Percentiles rank a stretch among this genome's conserved stretches.
Conservation (phyloP, 30 jellyfish, hydroid and myxozoan genomes). For the Rhopilema esculentum region DNA sequence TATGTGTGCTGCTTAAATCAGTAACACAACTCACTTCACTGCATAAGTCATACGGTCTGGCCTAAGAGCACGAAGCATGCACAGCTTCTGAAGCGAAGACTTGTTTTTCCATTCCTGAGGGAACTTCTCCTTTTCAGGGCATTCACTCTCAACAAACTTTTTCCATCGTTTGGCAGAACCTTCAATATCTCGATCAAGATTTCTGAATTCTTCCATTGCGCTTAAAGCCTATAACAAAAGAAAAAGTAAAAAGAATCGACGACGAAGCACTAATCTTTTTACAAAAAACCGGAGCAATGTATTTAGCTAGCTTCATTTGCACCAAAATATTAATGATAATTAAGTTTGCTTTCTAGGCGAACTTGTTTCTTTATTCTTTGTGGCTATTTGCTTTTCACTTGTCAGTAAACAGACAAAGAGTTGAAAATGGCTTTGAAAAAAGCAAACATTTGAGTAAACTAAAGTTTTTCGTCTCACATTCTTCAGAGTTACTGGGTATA, state of each 20-base stretch:
- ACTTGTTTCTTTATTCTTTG: too few species aligned
- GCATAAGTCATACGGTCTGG: slow-evolving; percentile 99
- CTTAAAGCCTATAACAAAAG: slow-evolving; percentile 80
- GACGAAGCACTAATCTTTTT: not conserved
- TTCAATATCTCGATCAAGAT: slow-evolving; percentile 97
- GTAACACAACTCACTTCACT: slow-evolving; percentile 80
- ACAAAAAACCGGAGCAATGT: too few species aligned
- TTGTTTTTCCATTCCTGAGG: slow-evolving; percentile 99
- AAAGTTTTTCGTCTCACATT: too few species aligned
- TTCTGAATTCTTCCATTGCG: slow-evolving; percentile 98
- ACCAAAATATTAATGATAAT: too few species aligned
- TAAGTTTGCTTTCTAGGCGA: too few species aligned
- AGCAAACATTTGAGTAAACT: too few species aligned
- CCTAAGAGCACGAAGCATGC: slow-evolving; percentile 98
- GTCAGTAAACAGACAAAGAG: too few species aligned
- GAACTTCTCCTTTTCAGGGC: slow-evolving; percentile 99
- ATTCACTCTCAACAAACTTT: slow-evolving; percentile 97
- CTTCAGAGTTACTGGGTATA: too few species aligned
- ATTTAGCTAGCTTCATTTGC: too few species aligned
- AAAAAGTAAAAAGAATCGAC: not conserved
- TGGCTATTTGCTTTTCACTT: too few species aligned
- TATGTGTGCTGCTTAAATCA: too few species aligned
- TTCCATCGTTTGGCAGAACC: slow-evolving; percentile 99
- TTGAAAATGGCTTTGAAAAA: too few species aligned
- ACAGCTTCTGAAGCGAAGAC: slow-evolving; percentile 92